phyloP scores from a whole-genome alignment of 2,797 vertebrate species.

The Pogoniulus pusillus region DNA sequence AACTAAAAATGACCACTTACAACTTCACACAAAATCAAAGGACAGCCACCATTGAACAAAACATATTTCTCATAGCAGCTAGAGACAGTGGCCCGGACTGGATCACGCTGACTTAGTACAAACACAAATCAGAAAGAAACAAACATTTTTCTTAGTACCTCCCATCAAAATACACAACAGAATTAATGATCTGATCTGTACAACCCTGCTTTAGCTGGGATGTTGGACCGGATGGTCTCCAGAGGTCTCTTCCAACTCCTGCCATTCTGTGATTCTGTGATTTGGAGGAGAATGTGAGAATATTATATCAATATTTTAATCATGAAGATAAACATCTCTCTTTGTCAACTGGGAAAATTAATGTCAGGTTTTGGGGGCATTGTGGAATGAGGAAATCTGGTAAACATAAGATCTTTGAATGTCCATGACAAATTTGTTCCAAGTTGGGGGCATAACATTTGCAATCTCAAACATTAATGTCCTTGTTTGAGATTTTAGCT shows the following conservation, averaged over 20 bases:
- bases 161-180: not conserved
- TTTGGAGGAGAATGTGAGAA: not conserved
- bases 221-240: too few species aligned
- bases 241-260: too few species aligned
- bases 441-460: not conserved
- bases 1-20: not conserved
- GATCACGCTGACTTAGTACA: not conserved
- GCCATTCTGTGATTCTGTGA: too few species aligned
- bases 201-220: too few species aligned
- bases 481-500: not conserved
- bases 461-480: not conserved
- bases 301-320: not conserved
- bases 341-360: not conserved
- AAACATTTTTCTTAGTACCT: not conserved
- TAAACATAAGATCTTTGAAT: not conserved
- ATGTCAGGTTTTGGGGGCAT: not conserved
- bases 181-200: not conserved
- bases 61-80: not conserved
- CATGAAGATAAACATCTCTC: not conserved
- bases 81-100: not conserved
- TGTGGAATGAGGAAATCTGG: not conserved
- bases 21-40: not conserved
- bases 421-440: not conserved
- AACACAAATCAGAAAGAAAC: not conserved
- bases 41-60: not conserved